These are phyloP conservation scores for Sycophaga agraensis DNA, from an alignment of 1,140 invertebrate species.

Conservation along the genomic window DNA sequence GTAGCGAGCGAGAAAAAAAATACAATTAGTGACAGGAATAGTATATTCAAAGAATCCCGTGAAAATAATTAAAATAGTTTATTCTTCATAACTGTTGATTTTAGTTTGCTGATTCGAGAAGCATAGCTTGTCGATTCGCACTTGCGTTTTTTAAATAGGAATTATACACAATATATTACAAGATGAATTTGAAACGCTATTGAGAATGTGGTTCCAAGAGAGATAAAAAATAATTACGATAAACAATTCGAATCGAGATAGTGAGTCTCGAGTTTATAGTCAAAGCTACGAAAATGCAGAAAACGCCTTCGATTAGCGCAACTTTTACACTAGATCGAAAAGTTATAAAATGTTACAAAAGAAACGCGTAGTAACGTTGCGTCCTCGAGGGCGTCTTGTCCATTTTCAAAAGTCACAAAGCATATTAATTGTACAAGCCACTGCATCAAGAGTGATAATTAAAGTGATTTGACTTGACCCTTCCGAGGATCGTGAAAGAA, in stretches of 20 bases:
- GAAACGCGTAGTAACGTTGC: constrained; percentile 8
- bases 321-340: constrained; percentile 18
- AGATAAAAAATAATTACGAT: constrained; percentile 22
- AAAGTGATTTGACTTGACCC: constrained; percentile 55
- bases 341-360: constrained; percentile 16
- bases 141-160: constrained; percentile 26
- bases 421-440: constrained; percentile 50
- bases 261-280: constrained; percentile 35
- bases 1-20: constrained; percentile 22
- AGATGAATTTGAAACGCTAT: constrained; percentile 14
- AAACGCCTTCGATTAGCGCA: constrained; percentile 20
- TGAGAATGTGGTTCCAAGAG: constrained; percentile 19
- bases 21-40: constrained; percentile 24
- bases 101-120: constrained; percentile 25
- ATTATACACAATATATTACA: constrained; percentile 22
- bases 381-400: constrained; percentile 24
- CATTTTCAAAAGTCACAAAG: constrained; percentile 44
- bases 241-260: constrained; percentile 22
- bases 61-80: constrained; percentile 22
- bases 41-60: constrained; percentile 21
- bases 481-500: constrained; percentile 34
- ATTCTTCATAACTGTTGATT: constrained; percentile 25
- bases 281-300: constrained; percentile 31
- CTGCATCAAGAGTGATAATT: constrained; percentile 52
- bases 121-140: constrained; percentile 24